Evolutionary conservation across 2,113 vertebrate species (phyloP).

Genomic region (Tachuris rubrigastra): DNA sequence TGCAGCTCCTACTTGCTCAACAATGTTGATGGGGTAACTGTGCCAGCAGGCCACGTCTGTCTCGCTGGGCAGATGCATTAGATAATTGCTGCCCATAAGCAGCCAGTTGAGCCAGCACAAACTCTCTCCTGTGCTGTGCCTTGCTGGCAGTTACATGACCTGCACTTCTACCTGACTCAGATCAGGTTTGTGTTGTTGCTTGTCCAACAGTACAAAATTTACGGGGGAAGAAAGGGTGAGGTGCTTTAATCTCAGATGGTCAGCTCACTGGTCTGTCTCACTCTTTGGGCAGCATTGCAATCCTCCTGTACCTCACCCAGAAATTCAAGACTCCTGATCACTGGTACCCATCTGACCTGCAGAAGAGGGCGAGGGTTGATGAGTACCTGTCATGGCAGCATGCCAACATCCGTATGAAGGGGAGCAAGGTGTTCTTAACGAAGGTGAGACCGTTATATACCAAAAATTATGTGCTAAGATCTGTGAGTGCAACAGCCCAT

Average conservation of each 20-base stretch:
- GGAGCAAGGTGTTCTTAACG: constrained; percentile 66
- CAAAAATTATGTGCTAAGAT: not conserved
- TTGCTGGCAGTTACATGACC: not conserved
- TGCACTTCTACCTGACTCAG: not conserved
- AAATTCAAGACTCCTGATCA: constrained; percentile 77
- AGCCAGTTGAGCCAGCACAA: not conserved
- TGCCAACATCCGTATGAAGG: constrained; percentile 63
- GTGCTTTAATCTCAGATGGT: not conserved
- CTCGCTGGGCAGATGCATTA: rapidly evolving
- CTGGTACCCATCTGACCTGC: constrained; percentile 83
- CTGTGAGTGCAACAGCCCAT: not conserved
- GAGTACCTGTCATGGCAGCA: constrained; percentile 86
- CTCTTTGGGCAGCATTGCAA: constrained; percentile 68
- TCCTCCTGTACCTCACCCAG: constrained; percentile 73
- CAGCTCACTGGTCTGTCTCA: not conserved
- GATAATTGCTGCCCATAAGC: not conserved
- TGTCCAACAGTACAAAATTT: not conserved
- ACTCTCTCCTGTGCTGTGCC: not conserved
- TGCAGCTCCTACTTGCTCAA: not conserved
- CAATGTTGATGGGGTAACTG: not conserved
- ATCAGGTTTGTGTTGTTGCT: not conserved
- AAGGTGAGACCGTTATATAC: constrained; percentile 50
- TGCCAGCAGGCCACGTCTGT: not conserved
- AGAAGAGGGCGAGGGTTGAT: constrained; percentile 71
- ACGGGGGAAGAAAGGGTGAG: not conserved